Base-by-base conservation (phyloP, 2,888 invertebrate species). In the Synergus japonicus region DNA sequence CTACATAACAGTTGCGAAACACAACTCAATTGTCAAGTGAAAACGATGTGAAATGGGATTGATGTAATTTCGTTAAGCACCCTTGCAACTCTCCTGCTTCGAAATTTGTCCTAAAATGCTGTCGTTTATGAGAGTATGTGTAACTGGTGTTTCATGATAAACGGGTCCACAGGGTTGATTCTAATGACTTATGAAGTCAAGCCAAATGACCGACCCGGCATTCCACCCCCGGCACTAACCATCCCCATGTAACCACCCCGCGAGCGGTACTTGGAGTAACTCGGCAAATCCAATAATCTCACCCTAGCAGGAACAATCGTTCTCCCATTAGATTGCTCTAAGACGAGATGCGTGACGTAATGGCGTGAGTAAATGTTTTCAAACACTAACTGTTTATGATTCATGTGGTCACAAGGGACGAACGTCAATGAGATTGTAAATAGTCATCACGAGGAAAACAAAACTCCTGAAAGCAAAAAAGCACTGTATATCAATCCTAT, bases 101-200 rank as follows among this genome's bases (percentile, higher is more conserved):
- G 54, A 73, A 73, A 73, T 49, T 54, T 73, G 73, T 37, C 73
- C 73, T 73, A 73, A 73, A 73, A 73, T 10, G 73, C 37, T 54
- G 10, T 54, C 73, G 73, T 54, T 73, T 73, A 73, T 4, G 69
- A n/a, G 69, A 22, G 60, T 76, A 78, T 77, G 83, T 82, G 84
- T 84, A 85, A 81, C 86, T 89, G 87, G 87, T 87, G 87, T 87
- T 88, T 86, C 85, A 83, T 85, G 86, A 86, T 86, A 86, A 88
- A 88, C 86, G 86, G 87, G 85, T 85, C 87, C 85, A 85, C 83
- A 83, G 87, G 89, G 90, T 86, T 91, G 92, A 92, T 90, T 92
- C 91, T 92, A 92, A 92, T 89, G 91, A 92, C 91, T 91, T 90
- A 90, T 92, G 92, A 92, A 92, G 92, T 92, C 91, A 92, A 91